Percentiles rank a stretch among this genome's conserved stretches.
Evolutionary conservation across 1,140 invertebrate genomes (phyloP).

Genomic region (Psix sp.): DNA sequence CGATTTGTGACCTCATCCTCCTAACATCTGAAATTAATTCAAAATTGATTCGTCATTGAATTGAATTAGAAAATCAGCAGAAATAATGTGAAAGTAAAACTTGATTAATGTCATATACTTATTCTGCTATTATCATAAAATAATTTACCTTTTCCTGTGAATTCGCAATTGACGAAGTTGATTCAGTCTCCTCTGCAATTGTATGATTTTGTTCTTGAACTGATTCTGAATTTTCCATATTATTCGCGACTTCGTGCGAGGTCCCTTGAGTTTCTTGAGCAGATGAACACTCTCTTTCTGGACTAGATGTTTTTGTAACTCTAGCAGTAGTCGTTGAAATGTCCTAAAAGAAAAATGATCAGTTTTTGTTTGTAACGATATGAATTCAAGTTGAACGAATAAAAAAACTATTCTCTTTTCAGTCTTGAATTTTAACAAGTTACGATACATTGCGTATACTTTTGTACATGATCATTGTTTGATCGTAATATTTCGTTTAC

Average conservation of each 20-base stretch:
- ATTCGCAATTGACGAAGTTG: too few species aligned
- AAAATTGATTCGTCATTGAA: not conserved
- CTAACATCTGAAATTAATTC: conserved; percentile 45
- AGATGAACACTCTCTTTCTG: conserved; percentile 59
- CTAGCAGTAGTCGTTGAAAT: conserved; percentile 44
- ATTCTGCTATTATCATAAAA: too few species aligned
- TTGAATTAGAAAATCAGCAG: not conserved
- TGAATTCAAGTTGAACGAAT: too few species aligned
- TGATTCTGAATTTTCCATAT: conserved; percentile 26
- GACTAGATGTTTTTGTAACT: conserved; percentile 59
- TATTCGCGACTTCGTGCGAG: conserved; percentile 25
- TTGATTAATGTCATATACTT: too few species aligned
- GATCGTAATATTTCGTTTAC: too few species aligned
- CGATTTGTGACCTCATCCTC: conserved; percentile 30
- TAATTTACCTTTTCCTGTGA: conserved; percentile 30
- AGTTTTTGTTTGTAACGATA: too few species aligned
- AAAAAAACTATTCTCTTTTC: too few species aligned
- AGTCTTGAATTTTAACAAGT: too few species aligned
- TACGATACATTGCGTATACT: too few species aligned
- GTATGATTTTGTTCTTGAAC: conserved; percentile 44
- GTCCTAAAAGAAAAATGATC: conserved; percentile 60
- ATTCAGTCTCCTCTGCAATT: conserved; percentile 56
- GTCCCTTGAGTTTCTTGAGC: conserved; percentile 22
- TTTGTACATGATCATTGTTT: too few species aligned
- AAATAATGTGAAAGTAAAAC: too few species aligned